Percentiles rank a stretch among this genome's conserved stretches.
Conservation (phyloP, 2,113 vertebrate genomes). For the Megaleporinus macrocephalus region DNA sequence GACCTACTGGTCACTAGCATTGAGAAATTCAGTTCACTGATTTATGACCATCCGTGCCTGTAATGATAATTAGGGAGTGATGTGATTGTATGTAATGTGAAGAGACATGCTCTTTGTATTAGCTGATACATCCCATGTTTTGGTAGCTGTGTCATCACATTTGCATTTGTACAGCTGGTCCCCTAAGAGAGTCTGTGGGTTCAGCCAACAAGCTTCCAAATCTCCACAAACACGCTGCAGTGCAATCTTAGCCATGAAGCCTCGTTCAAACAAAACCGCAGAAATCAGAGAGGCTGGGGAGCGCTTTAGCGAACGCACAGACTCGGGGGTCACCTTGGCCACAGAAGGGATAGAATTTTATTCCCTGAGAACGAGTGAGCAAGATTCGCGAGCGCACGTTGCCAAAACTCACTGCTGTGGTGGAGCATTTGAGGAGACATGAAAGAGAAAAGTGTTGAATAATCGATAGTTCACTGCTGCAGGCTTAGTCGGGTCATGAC, state of each 20-base stretch:
- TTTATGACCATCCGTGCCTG: not conserved
- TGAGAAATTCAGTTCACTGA: not conserved
- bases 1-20: not conserved
- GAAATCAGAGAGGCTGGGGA: conserved; percentile 6
- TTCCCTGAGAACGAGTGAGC: not conserved
- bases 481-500: not conserved
- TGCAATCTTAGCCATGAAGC: not conserved
- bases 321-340: conserved; percentile 24
- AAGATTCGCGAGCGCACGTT: not conserved
- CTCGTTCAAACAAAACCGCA: conserved; percentile 34
- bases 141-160: conserved; percentile 40
- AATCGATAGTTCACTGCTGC: not conserved
- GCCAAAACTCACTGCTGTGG: conserved; percentile 13
- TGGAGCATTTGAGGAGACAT: conserved; percentile 9
- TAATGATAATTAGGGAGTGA: not conserved
- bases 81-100: conserved; percentile 13
- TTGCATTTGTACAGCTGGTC: conserved; percentile 47
- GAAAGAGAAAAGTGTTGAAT: conserved; percentile 6
- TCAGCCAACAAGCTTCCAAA: conserved; percentile 44
- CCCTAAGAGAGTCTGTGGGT: conserved; percentile 29
- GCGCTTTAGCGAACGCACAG: not conserved
- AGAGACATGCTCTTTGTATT: conserved; percentile 11
- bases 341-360: conserved; percentile 12
- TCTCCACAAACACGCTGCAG: conserved; percentile 34
- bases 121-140: conserved; percentile 20